phyloP scores from a whole-genome alignment of 1,140 invertebrate genomes.

The Eulimnadia texana region DNA sequence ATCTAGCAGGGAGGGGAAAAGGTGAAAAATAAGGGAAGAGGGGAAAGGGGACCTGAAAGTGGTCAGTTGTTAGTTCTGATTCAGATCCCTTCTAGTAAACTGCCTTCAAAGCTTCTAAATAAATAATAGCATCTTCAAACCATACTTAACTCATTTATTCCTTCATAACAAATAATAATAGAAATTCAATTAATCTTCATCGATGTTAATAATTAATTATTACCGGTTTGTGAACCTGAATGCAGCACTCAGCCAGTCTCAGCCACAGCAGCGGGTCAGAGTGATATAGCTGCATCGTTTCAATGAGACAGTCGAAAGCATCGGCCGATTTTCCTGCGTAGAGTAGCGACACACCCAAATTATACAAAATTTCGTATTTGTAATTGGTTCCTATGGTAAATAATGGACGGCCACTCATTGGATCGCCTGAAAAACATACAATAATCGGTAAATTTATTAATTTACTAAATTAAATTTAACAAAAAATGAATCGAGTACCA shows the following conservation, averaged over 20 bases:
- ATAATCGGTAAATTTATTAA: background rate
- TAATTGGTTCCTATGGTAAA: constrained; percentile 44
- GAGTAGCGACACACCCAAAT: constrained; percentile 72
- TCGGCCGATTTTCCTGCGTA: constrained; percentile 59
- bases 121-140: too few relatives aligned
- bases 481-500: constrained; percentile 24
- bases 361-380: constrained; percentile 73
- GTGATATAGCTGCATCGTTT: constrained; percentile 68
- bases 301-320: constrained; percentile 84
- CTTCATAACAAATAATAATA: background rate
- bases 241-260: constrained; percentile 82
- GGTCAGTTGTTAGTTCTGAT: too few relatives aligned
- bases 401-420: constrained; percentile 36
- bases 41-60: too few relatives aligned
- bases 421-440: constrained; percentile 26
- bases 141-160: too few relatives aligned
- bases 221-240: constrained; percentile 50
- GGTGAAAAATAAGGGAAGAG: too few relatives aligned
- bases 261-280: constrained; percentile 83
- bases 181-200: background rate
- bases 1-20: too few relatives aligned
- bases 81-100: too few relatives aligned
- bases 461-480: constrained; percentile 4
- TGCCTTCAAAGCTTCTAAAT: too few relatives aligned
- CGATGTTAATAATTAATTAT: constrained; percentile 7